Evolutionary conservation across 2,888 invertebrate species (phyloP).

Genomic region (Rhingia campestris): DNA sequence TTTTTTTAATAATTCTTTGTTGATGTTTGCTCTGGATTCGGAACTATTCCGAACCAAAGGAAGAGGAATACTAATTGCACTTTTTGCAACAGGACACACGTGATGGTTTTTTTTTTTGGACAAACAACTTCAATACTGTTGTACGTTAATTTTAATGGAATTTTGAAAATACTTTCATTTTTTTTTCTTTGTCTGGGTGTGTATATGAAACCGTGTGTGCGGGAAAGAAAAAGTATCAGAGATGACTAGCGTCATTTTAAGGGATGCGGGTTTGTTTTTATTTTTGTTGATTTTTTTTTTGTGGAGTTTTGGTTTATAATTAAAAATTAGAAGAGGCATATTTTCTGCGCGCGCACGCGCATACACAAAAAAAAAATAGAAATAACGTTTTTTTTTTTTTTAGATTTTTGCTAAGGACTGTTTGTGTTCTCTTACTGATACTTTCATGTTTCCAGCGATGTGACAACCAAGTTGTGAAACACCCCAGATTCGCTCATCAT

Average conservation of each 20-base stretch:
- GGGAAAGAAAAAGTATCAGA: constrained; percentile 31
- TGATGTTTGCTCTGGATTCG: constrained; percentile 51
- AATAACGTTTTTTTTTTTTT: neutral
- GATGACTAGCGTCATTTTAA: constrained; percentile 57
- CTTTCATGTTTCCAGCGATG: constrained; percentile 83
- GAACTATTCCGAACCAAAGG: constrained; percentile 6
- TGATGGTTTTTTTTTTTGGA: constrained; percentile 1
- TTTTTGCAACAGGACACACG: constrained; percentile 45
- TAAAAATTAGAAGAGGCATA: constrained; percentile 14
- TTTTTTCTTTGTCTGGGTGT: constrained; percentile 41
- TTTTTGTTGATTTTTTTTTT: constrained; percentile 20
- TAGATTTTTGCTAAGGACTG: constrained; percentile 53
- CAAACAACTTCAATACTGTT: constrained; percentile 38
- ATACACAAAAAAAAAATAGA: neutral
- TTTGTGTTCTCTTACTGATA: constrained; percentile 78
- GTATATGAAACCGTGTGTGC: constrained; percentile 38
- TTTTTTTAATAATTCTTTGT: constrained; percentile 42
- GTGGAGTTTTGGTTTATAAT: constrained; percentile 7
- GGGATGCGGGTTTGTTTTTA: constrained; percentile 38
- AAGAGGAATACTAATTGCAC: constrained; percentile 67
- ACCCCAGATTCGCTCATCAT: constrained; percentile 85
- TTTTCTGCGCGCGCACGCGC: constrained; percentile 16
- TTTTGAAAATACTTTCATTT: constrained; percentile 28
- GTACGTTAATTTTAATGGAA: constrained; percentile 46
- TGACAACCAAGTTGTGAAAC: constrained; percentile 82